Evolutionary conservation across 2,113 vertebrate species (phyloP).

Genomic region (Chitala chitala): DNA sequence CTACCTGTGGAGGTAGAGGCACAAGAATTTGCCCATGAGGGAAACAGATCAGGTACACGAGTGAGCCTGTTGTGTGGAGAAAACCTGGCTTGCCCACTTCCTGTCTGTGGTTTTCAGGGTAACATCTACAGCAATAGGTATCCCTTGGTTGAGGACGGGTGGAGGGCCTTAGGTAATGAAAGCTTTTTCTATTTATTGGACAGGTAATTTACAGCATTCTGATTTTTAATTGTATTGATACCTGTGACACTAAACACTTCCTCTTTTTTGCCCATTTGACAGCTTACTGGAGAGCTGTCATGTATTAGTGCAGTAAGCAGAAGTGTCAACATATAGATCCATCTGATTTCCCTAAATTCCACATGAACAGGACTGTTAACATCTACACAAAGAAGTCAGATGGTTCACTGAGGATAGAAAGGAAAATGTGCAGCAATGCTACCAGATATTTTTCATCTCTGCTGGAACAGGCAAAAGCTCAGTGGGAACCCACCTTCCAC

Average conservation of each 20-base stretch:
- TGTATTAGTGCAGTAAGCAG: neutral
- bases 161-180: neutral
- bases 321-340: neutral
- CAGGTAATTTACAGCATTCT: constrained; percentile 1
- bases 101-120: constrained; percentile 35
- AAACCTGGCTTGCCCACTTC: constrained; percentile 42
- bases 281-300: neutral
- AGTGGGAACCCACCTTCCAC: no score
- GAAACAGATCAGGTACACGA: constrained; percentile 57
- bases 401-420: no score
- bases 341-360: neutral
- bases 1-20: neutral
- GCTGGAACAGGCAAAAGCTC: no score
- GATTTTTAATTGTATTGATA: neutral
- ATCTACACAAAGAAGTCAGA: neutral
- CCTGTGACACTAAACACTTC: neutral
- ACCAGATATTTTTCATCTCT: neutral
- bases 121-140: neutral
- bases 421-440: constrained; percentile 14
- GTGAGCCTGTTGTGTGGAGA: constrained; percentile 52
- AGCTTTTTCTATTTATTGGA: neutral
- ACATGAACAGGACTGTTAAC: neutral
- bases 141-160: neutral
- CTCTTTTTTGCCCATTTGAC: neutral
- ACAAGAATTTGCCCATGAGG: constrained; percentile 78